Percentiles rank a stretch among this genome's conserved stretches.
Evolutionary conservation across 2,113 vertebrate species (phyloP).

Genomic region (Dasypus novemcinctus): DNA sequence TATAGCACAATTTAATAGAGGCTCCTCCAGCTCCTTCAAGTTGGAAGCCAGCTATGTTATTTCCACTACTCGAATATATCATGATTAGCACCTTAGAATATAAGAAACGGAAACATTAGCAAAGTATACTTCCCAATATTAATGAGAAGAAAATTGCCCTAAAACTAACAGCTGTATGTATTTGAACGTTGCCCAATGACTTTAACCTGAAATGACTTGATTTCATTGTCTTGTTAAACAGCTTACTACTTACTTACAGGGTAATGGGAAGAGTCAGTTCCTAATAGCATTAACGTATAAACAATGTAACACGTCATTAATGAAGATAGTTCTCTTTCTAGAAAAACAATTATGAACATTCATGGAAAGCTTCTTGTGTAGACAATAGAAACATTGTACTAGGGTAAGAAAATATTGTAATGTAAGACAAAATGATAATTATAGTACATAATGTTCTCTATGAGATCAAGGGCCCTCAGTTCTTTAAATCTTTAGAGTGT

Average conservation of each 20-base stretch:
- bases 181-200: constrained; percentile 66
- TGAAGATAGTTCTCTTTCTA: constrained; percentile 76
- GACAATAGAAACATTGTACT: constrained; percentile 42
- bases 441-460: constrained; percentile 50
- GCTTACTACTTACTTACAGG: constrained; percentile 75
- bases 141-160: constrained; percentile 62
- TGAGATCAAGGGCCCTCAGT: constrained; percentile 53
- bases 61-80: constrained; percentile 72
- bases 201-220: constrained; percentile 74
- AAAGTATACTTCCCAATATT: constrained; percentile 74
- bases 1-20: constrained; percentile 69
- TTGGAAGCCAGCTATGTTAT: constrained; percentile 71
- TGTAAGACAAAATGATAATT: constrained; percentile 59
- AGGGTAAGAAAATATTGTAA: constrained; percentile 44
- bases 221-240: constrained; percentile 76
- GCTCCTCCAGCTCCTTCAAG: constrained; percentile 21
- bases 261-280: constrained; percentile 73
- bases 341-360: constrained; percentile 69
- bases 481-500: constrained; percentile 41
- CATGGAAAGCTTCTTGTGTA: constrained; percentile 39
- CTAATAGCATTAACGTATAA: constrained; percentile 76
- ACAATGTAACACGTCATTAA: constrained; percentile 75
- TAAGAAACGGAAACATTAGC: constrained; percentile 71
- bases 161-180: constrained; percentile 57
- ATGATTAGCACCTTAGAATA: constrained; percentile 72